Percentiles rank a stretch among this genome's conserved stretches.
Evolutionary conservation across 2,797 vertebrate genomes (phyloP).

Genomic region (Sebastes paucispinis): DNA sequence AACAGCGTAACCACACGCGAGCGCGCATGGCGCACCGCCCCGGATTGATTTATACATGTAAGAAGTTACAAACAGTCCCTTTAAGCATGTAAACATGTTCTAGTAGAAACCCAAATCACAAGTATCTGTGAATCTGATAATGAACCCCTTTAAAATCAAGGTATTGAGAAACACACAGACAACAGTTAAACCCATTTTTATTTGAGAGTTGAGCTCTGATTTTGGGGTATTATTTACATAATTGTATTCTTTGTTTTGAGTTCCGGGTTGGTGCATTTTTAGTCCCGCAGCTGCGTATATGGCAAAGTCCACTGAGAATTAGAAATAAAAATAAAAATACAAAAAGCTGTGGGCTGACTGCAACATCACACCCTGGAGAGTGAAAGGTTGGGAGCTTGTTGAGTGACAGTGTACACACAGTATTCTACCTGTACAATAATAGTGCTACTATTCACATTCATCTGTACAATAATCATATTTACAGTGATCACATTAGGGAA

Average conservation of each 20-base stretch:
- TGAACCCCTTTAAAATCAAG: neutral
- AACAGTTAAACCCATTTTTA: conserved; percentile 73
- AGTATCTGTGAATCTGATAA: no score
- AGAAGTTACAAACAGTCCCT: no score
- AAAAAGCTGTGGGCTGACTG: conserved; percentile 61
- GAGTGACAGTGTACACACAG: conserved; percentile 67
- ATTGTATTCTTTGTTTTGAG: conserved; percentile 37
- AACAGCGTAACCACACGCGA: no score
- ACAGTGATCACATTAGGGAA: conserved; percentile 77
- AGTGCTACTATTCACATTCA: conserved; percentile 80
- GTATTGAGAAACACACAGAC: conserved; percentile 18
- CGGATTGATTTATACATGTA: no score
- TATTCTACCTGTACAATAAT: conserved; percentile 79
- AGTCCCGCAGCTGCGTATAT: conserved; percentile 54
- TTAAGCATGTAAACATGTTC: no score
- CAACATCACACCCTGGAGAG: conserved; percentile 33
- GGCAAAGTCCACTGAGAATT: conserved; percentile 53
- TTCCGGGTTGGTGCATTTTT: conserved; percentile 26
- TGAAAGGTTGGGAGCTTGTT: conserved; percentile 42
- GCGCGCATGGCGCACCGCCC: no score
- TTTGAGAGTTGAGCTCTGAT: conserved; percentile 68
- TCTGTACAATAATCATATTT: conserved; percentile 80
- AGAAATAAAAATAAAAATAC: conserved; percentile 56
- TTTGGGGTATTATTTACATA: conserved; percentile 66
- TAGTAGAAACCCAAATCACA: no score